Evolutionary conservation across 2,797 vertebrate species (phyloP).

Genomic region (Pachyuromys duprasi): DNA sequence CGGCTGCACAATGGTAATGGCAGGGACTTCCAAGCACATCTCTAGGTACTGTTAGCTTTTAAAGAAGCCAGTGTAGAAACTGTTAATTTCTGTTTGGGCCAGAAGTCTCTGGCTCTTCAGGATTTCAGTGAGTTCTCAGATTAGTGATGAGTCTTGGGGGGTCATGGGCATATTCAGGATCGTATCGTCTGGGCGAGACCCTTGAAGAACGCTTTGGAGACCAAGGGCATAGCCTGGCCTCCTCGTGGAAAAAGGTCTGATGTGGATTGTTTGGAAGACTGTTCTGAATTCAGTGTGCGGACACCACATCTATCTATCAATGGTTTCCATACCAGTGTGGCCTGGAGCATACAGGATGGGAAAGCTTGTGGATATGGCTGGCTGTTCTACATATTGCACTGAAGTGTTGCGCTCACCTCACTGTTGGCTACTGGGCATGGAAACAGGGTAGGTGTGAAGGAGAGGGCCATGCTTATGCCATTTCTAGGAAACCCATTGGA

Average conservation of each 20-base stretch:
- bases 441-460: neutral
- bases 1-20: neutral
- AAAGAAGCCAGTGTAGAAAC: neutral
- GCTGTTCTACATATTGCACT: too few species aligned
- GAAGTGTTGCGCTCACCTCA: neutral
- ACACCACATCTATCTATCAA: too few species aligned
- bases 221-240: neutral
- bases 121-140: neutral
- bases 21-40: neutral
- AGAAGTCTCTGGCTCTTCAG: neutral
- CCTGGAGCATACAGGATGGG: neutral
- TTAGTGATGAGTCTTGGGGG: neutral
- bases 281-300: too few species aligned
- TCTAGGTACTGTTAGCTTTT: too few species aligned
- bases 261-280: neutral
- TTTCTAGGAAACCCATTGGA: neutral
- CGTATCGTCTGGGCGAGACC: neutral
- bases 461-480: neutral
- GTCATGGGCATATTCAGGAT: neutral
- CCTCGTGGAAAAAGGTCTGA: neutral
- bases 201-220: neutral
- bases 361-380: neutral
- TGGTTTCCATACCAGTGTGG: neutral
- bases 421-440: neutral
- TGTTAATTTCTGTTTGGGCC: neutral